phyloP scores from a whole-genome alignment of 1,140 invertebrate species.

The Diploscapter pachys region DNA sequence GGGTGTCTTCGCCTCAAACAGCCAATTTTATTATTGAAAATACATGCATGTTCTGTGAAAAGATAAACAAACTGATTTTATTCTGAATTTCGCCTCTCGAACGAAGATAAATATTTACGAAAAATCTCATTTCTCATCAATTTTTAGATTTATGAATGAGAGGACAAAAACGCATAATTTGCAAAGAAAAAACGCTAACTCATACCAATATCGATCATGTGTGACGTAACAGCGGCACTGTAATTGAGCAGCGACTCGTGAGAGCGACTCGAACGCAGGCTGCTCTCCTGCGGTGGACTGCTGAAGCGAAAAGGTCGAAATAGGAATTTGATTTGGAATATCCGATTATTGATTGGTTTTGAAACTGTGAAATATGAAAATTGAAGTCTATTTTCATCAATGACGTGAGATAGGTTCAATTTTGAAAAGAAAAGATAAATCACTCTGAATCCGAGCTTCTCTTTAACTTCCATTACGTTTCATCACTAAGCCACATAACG shows the following conservation, averaged over 20 bases:
- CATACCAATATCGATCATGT: too few species aligned
- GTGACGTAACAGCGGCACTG: constrained; percentile 24
- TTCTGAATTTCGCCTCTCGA: background rate
- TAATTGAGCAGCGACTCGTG: constrained; percentile 39
- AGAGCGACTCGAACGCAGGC: constrained; percentile 35
- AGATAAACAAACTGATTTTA: background rate
- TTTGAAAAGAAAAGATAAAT: background rate
- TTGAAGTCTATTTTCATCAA: constrained; percentile 16
- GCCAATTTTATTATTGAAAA: background rate
- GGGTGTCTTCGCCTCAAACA: constrained; percentile 10
- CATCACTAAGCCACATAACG: too few species aligned
- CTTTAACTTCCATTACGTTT: too few species aligned
- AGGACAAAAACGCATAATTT: too few species aligned
- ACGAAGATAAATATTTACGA: background rate
- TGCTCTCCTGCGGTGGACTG: constrained; percentile 19
- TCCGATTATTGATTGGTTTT: constrained; percentile 17
- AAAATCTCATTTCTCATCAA: background rate
- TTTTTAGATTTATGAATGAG: too few species aligned
- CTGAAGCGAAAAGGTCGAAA: constrained; percentile 21
- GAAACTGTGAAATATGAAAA: too few species aligned
- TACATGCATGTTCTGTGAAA: background rate
- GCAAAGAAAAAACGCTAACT: too few species aligned
- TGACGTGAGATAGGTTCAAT: background rate
- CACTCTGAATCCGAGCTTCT: background rate
- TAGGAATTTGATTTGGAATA: constrained; percentile 16